These are phyloP conservation scores for Plebejus anna DNA, from an alignment of 2,888 invertebrate species.

Conservation along the genomic window DNA sequence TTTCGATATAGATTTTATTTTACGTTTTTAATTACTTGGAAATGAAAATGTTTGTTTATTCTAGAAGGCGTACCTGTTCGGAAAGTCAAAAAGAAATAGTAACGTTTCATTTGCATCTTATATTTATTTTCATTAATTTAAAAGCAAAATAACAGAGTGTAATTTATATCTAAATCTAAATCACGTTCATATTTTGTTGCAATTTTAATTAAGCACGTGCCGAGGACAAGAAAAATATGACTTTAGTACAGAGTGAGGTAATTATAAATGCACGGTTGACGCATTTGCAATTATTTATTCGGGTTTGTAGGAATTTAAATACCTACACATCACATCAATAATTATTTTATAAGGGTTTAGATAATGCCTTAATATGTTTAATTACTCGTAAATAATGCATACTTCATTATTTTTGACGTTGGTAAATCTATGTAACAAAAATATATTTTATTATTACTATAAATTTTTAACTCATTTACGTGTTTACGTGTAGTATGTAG, in stretches of 20 bases:
- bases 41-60: neutral
- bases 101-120: neutral
- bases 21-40: neutral
- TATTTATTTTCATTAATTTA: slow-evolving; percentile 5
- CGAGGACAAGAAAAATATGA: slow-evolving; percentile 19
- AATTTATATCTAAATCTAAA: slow-evolving; percentile 21
- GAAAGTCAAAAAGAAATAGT: neutral
- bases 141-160: neutral
- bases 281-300: slow-evolving; percentile 2
- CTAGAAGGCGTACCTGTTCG: neutral
- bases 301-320: neutral
- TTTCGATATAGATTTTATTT: neutral
- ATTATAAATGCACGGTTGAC: slow-evolving; percentile 11
- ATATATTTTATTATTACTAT: neutral
- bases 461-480: neutral
- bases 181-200: slow-evolving; percentile 21
- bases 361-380: too few species aligned
- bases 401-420: too few species aligned
- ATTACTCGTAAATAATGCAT: too few species aligned
- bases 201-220: slow-evolving; percentile 25
- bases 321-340: too few species aligned
- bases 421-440: too few species aligned
- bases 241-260: slow-evolving; percentile 6
- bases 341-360: too few species aligned
- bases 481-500: neutral